Evolutionary conservation across 1,140 invertebrate genomes (phyloP).

Genomic region (Euglossa dilemma): DNA sequence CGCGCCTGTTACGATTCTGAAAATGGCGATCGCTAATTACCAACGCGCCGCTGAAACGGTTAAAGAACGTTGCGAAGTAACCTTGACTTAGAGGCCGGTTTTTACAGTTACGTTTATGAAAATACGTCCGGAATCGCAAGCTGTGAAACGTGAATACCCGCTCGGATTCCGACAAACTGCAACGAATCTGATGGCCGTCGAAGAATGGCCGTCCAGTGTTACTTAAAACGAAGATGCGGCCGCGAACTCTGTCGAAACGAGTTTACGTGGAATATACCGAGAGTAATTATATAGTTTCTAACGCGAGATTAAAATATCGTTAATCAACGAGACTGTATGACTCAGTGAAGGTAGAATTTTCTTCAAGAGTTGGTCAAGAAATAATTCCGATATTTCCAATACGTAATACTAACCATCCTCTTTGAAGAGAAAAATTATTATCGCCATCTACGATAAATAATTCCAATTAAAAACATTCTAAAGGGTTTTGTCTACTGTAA

Average conservation of each 20-base stretch:
- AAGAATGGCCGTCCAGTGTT: neutral
- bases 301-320: neutral
- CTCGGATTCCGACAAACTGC: neutral
- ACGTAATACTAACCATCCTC: too few relatives aligned
- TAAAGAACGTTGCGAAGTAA: neutral
- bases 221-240: too few relatives aligned
- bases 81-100: constrained; percentile 28
- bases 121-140: neutral
- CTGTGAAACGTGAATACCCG: constrained; percentile 4
- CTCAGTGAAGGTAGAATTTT: too few relatives aligned
- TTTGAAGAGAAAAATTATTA: too few relatives aligned
- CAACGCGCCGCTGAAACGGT: neutral
- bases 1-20: neutral
- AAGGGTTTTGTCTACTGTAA: too few relatives aligned
- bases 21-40: constrained; percentile 5
- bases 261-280: too few relatives aligned
- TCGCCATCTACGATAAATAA: too few relatives aligned
- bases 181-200: neutral
- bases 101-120: constrained; percentile 37
- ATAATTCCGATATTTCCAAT: too few relatives aligned
- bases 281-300: neutral
- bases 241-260: too few relatives aligned
- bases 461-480: too few relatives aligned
- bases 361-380: too few relatives aligned
- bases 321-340: too few relatives aligned